Evolutionary conservation across 2,888 invertebrate species (phyloP).

Genomic region (Metellina segmentata): DNA sequence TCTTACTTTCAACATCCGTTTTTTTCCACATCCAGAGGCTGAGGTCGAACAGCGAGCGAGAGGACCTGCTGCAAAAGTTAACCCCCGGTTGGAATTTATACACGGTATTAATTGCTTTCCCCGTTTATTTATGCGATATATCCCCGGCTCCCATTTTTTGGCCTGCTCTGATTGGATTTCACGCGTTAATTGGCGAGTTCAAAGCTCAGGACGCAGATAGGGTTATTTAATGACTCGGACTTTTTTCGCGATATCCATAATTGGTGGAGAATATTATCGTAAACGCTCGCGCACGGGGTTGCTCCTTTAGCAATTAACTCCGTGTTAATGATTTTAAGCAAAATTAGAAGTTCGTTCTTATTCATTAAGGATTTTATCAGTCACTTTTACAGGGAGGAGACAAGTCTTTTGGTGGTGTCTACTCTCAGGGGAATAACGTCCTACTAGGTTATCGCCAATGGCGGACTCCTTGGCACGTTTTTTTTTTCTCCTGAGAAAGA

Average conservation of each 20-base stretch:
- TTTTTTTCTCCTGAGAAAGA: too few species aligned
- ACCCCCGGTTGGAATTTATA: slow-evolving; percentile 12
- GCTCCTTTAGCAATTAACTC: slow-evolving; percentile 55
- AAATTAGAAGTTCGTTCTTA: slow-evolving; percentile 55
- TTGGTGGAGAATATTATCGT: slow-evolving; percentile 55
- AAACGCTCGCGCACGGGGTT: slow-evolving; percentile 9
- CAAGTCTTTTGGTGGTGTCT: not conserved
- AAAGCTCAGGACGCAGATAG: slow-evolving; percentile 21
- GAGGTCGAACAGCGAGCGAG: not conserved
- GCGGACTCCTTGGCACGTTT: too few species aligned
- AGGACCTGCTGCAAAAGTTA: not conserved
- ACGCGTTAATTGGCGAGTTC: slow-evolving; percentile 53
- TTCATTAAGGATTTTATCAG: slow-evolving; percentile 57
- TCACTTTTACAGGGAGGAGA: slow-evolving; percentile 4
- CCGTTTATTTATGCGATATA: slow-evolving; percentile 42
- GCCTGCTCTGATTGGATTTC: slow-evolving; percentile 42
- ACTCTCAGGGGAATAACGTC: not conserved
- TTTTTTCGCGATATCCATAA: slow-evolving; percentile 32
- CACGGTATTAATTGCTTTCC: slow-evolving; percentile 40
- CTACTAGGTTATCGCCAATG: not conserved
- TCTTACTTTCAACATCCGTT: slow-evolving; percentile 1
- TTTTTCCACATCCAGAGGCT: not conserved
- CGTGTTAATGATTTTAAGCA: slow-evolving; percentile 61
- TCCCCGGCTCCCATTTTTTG: slow-evolving; percentile 14
- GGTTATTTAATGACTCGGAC: slow-evolving; percentile 34